These are phyloP conservation scores for Eledona agricola DNA, from an alignment of 2,888 invertebrate species.

Conservation along the genomic window DNA sequence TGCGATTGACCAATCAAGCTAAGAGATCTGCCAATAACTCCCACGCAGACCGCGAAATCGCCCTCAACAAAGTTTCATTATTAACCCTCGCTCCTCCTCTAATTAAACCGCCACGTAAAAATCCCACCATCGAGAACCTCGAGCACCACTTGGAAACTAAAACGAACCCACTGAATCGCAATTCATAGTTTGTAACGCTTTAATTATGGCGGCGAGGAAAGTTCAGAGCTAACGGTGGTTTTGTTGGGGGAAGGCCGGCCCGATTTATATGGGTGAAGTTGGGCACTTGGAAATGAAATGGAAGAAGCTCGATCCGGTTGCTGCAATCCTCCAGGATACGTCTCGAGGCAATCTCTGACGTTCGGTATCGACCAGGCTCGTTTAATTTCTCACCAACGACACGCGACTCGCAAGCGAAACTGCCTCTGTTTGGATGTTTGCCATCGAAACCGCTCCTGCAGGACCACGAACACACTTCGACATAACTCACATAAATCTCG, in stretches of 20 bases:
- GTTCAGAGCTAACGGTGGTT: conserved; percentile 3
- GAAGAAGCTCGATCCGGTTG: conserved; percentile 28
- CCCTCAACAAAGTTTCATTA: conserved; percentile 31
- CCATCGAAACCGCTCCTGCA: conserved; percentile 8
- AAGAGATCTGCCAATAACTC: conserved; percentile 37
- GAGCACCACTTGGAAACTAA: conserved; percentile 1
- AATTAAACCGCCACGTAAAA: not conserved
- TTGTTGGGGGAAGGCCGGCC: not conserved
- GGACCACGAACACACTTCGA: not conserved
- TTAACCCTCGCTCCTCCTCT: conserved; percentile 15
- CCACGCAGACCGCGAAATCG: conserved; percentile 22
- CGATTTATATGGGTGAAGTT: conserved; percentile 23
- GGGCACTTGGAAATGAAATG: conserved; percentile 33
- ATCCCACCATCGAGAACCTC: not conserved
- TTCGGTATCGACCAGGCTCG: conserved; percentile 46
- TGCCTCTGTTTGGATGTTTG: conserved; percentile 23
- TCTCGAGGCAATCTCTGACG: conserved; percentile 41
- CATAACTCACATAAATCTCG: conserved; percentile 1
- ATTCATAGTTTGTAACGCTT: conserved; percentile 20
- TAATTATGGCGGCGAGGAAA: conserved; percentile 22
- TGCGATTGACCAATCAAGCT: conserved; percentile 40
- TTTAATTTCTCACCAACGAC: conserved; percentile 44
- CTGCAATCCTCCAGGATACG: conserved; percentile 26
- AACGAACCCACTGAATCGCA: conserved; percentile 4
- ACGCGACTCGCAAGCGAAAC: conserved; percentile 40